phyloP scores from a whole-genome alignment of 2,888 invertebrate genomes.

The Poecilus cupreus region DNA sequence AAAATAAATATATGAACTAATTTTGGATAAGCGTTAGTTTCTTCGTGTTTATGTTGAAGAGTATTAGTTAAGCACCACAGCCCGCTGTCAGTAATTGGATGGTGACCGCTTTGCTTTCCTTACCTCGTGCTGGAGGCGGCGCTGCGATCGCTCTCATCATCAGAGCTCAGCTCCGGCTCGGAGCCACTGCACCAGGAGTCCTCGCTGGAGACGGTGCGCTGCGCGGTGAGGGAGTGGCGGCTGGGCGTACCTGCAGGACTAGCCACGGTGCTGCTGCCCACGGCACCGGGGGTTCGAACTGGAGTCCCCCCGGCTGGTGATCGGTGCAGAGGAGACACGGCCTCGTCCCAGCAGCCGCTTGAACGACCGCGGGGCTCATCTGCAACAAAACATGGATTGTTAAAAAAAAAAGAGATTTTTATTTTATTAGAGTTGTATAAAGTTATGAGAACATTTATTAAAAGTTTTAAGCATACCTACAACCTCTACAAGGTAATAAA shows the following conservation, averaged over 20 bases:
- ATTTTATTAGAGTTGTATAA: no score
- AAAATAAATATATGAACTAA: no score
- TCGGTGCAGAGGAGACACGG: constrained; percentile 73
- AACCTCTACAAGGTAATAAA: no score
- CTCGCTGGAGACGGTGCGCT: constrained; percentile 74
- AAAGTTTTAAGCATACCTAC: no score
- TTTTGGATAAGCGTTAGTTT: no score
- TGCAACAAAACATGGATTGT: constrained; percentile 69
- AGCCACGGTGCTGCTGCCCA: constrained; percentile 1
- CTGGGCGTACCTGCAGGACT: constrained; percentile 58
- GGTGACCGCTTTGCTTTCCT: no score
- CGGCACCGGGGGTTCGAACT: constrained; percentile 59
- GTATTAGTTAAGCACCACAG: no score
- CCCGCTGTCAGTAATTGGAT: no score
- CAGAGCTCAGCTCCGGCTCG: constrained; percentile 78
- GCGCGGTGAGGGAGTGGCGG: constrained; percentile 65
- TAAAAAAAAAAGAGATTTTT: no score
- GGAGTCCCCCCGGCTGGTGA: background rate
- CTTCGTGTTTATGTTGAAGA: no score
- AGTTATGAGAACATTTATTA: no score
- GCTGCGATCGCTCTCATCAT: constrained; percentile 78
- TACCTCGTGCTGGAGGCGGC: constrained; percentile 74
- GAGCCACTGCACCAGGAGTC: constrained; percentile 81
- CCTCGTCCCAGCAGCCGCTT: constrained; percentile 87
- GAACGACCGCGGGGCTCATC: constrained; percentile 87